Conservation (phyloP, 1,140 invertebrate species). For the Caenorhabditis tropicalis region DNA sequence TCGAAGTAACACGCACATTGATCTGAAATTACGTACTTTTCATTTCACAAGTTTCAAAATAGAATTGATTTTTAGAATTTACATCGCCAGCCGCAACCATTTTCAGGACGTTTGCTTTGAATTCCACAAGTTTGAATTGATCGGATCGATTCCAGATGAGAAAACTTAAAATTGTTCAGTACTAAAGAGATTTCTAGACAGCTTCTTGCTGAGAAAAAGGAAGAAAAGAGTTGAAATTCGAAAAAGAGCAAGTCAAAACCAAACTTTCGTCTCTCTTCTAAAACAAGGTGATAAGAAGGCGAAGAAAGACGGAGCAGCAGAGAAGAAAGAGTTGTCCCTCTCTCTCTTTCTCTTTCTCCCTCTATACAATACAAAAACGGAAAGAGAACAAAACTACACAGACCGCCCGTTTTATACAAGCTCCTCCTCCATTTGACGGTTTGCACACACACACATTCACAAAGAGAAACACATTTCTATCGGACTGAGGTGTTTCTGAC, state of each 20-base stretch:
- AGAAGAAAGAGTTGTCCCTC: not conserved
- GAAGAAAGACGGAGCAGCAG: not conserved
- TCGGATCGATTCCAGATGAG: not conserved
- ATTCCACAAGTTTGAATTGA: conserved; percentile 1
- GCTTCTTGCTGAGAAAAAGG: not conserved
- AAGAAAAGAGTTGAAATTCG: not conserved
- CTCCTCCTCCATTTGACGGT: not conserved
- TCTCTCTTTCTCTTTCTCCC: not conserved
- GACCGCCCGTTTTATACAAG: not conserved
- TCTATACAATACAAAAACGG: not conserved
- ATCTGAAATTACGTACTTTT: conserved; percentile 69
- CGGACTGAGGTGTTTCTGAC: too few species aligned
- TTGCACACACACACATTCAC: not conserved
- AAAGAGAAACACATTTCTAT: not conserved
- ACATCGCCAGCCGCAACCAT: conserved; percentile 12
- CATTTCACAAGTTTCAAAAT: not conserved
- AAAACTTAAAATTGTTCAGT: not conserved
- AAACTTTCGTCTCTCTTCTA: not conserved
- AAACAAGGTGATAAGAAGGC: not conserved
- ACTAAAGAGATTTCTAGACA: not conserved
- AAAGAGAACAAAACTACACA: conserved; percentile 31
- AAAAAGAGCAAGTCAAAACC: not conserved
- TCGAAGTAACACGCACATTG: conserved; percentile 97
- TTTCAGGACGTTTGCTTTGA: not conserved
- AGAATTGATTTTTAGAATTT: conserved; percentile 30